Evolutionary conservation across 2,113 vertebrate genomes (phyloP), one percentile per base, ranked within the genome.

Genomic region (Siniperca knerii): DNA sequence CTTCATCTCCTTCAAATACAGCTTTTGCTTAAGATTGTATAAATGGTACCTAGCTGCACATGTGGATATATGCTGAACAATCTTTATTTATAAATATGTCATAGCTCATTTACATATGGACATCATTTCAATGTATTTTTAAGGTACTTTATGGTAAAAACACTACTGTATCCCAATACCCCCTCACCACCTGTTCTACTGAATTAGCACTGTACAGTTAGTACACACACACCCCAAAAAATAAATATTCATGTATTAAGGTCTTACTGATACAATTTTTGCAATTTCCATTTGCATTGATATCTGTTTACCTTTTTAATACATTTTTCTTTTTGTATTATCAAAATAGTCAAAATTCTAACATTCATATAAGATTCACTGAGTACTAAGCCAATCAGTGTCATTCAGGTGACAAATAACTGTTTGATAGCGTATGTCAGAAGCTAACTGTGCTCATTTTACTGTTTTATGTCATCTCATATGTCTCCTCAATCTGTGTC

Each of bases 41-140:
- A 79, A 35, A 82, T 42, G 82, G 70, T 83, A 85, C 77, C 1
- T 1, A 52, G 44, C 57, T 60, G 75, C 76, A 75, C 79, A n/a
- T 52, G 29, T 81, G 44, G 77, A n/a, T 73, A 33, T 65, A 54
- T 79, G 68, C 81, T 61, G 42, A 71, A 80, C 88, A 79, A 62
- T 81, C 66, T 73, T 80, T 88, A 81, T 84, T 68, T 92, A 74
- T 87, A 29, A 23, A 33, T 57, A 54, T 77, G 13, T 80, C 37
- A 48, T 18, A 76, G 46, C 40, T 76, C 12, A 66, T 77, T 81
- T 72, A 69, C 33, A 68, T 60, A 58, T 74, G 20, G 50, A 70
- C 42, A 65, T 74, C 83, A 70, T 74, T 87, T 83, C 25, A 29
- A 61, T 81, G 62, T 79, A 48, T 74, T 61, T 66, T 10, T 75